A percentile compares a stretch with the other conserved stretches of the same genome.
Conservation (phyloP, 2,113 vertebrate species). For the Tursiops truncatus region DNA sequence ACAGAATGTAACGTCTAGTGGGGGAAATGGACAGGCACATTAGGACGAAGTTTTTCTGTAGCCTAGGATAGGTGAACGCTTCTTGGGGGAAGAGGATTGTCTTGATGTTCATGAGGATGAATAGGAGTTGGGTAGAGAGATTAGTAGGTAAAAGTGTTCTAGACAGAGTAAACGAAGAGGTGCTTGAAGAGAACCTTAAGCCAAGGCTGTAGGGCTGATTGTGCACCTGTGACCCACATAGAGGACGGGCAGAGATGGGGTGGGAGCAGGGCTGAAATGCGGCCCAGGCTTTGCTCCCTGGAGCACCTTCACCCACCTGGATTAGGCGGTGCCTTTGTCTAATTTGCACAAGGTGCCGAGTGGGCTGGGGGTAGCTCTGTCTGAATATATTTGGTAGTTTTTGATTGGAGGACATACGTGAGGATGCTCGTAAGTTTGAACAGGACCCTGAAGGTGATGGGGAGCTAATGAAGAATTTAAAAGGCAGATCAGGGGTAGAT, state of each 20-base stretch:
- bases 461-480: background rate
- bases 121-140: background rate
- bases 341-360: background rate
- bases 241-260: background rate
- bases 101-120: background rate
- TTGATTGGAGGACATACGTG: background rate
- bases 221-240: background rate
- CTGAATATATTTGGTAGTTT: background rate
- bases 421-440: background rate
- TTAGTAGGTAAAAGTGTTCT: background rate
- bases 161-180: background rate
- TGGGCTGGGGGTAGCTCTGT: background rate
- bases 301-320: background rate
- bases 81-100: background rate
- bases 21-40: background rate
- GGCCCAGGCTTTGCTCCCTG: background rate
- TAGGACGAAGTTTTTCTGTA: background rate
- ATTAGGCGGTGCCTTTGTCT: background rate
- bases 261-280: background rate
- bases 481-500: background rate
- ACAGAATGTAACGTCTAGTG: background rate
- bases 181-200: background rate
- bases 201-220: background rate
- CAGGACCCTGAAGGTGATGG: background rate
- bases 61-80: background rate